Evolutionary conservation across 2,113 vertebrate genomes (phyloP), one percentile per base, ranked within the genome.

Genomic region (Epinephelus lanceolatus): DNA sequence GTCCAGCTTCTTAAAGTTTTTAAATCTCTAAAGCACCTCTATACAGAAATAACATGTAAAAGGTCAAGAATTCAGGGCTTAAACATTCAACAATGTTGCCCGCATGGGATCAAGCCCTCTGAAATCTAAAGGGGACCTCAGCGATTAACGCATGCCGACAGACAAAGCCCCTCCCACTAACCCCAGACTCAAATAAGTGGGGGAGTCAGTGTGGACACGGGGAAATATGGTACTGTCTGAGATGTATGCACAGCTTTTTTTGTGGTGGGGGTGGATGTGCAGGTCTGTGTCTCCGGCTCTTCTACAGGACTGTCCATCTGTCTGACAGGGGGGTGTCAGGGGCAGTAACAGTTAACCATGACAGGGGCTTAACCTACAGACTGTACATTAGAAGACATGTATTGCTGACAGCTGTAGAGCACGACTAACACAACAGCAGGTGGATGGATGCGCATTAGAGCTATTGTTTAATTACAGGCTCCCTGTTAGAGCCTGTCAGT

Each of bases 181-280:
- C 42, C 55, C 62, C 47, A 53, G 67, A 23, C 59, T 15, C 17
- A 17, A 68, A 56, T 30, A 23, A 18, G 63, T 23, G 78, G 70
- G 71, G 61, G 25, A 0, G 63, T 80, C 57, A 52, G 70, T 12
- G 56, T 33, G 76, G 77, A 83, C 78, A 67, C 14, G 15, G 13
- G 45, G 78, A 86, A 89, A 94, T 93, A 89, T 92, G 93, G 83
- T 72, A 0, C 72, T 70, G 89, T 93, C 87, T 91, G 82, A 88
- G 74, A 83, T 55, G 57, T 61, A 78, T 62, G 49, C 77, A 27
- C 4, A 56, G 55, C 19, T 69, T n/a, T 63, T 42, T 18, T 61
- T 40, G 10, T 27, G 47, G 18, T 45, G 82, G 76, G 45, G 86
- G 55, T 52, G 80, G 66, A 27, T 49, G 55, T 45, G 53, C 12